Conservation (phyloP, 2,888 invertebrate genomes). For the Leptothorax acervorum region DNA sequence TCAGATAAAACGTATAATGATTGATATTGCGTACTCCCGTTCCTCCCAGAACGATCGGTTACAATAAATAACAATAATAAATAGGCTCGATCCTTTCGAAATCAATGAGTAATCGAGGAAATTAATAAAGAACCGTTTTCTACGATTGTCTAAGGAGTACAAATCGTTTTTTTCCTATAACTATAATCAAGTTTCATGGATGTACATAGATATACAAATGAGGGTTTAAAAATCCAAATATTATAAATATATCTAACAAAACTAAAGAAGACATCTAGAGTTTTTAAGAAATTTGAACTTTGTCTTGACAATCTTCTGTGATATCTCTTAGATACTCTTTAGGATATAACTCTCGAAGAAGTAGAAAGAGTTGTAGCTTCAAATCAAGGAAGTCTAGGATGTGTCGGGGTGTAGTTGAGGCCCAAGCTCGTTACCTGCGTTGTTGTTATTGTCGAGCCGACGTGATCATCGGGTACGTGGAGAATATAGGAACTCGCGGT, state of each 20-base stretch:
- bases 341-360: neutral
- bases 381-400: slow-evolving; percentile 50
- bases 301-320: too few species aligned
- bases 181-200: neutral
- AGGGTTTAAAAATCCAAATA: neutral
- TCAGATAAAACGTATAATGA: slow-evolving; percentile 48
- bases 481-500: slow-evolving; percentile 42
- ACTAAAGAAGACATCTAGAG: neutral
- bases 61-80: slow-evolving; percentile 53
- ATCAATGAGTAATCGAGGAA: slow-evolving; percentile 46
- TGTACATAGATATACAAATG: neutral
- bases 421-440: slow-evolving; percentile 64
- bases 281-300: neutral
- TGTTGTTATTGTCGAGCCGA: slow-evolving; percentile 60
- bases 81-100: slow-evolving; percentile 29
- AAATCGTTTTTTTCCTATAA: neutral
- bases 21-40: slow-evolving; percentile 28
- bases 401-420: slow-evolving; percentile 50
- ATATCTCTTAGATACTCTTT: neutral
- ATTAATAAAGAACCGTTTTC: slow-evolving; percentile 22
- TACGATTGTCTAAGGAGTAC: neutral
- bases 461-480: slow-evolving; percentile 50
- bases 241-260: neutral
- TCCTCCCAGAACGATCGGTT: slow-evolving; percentile 31
- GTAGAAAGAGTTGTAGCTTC: neutral